A percentile compares a stretch with the other conserved stretches of the same genome.
Evolutionary conservation across 37 sponge, comb jelly and placozoan species (phyloP).

Genomic region (Aplysina aerophoba): DNA sequence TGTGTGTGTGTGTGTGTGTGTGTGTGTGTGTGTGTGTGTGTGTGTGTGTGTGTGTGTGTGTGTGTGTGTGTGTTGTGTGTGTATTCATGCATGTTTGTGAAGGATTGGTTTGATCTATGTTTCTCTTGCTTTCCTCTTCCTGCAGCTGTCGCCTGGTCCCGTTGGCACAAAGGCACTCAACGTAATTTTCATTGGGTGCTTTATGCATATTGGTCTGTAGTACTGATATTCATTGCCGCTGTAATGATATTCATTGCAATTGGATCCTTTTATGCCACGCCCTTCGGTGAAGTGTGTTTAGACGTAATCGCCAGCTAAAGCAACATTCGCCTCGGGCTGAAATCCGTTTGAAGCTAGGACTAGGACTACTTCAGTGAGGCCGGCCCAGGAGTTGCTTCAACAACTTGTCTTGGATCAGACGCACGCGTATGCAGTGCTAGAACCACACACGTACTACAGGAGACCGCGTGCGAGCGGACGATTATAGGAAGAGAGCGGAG

Average conservation of each 20-base stretch:
- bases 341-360: too few species aligned
- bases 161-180: neutral
- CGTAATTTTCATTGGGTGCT: neutral
- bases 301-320: too few species aligned
- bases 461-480: too few species aligned
- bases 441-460: too few species aligned
- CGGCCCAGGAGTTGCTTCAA: too few species aligned
- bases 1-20: neutral
- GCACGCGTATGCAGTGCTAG: too few species aligned
- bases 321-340: too few species aligned
- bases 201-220: neutral
- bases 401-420: too few species aligned
- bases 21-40: slow-evolving; percentile 18
- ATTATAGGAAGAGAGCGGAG: too few species aligned
- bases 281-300: too few species aligned
- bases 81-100: too few species aligned
- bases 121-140: neutral
- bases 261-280: neutral
- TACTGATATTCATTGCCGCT: neutral
- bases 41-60: slow-evolving; percentile 26
- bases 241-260: slow-evolving; percentile 18
- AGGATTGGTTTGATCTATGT: neutral
- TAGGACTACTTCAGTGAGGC: too few species aligned
- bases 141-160: slow-evolving; percentile 24
- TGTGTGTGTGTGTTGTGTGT: slow-evolving; percentile 3